Conservation (phyloP, 2,113 vertebrate species). For the western clawed frog (Xenopus tropicalis) region DNA sequence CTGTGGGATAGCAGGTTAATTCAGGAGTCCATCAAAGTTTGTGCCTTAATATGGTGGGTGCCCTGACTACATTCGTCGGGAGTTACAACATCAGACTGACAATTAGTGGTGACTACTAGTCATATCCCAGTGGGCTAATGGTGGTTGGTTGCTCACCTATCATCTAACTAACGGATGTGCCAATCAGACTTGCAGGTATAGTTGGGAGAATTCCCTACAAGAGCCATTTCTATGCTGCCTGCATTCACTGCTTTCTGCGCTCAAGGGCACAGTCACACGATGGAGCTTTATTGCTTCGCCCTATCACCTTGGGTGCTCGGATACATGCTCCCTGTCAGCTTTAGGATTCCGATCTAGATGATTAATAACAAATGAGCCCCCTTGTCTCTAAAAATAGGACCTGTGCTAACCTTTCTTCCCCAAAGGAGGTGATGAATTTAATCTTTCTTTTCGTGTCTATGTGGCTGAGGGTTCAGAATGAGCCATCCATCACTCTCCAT, state of each 20-base stretch:
- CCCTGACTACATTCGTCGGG: no score
- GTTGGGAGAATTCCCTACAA: no score
- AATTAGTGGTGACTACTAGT: no score
- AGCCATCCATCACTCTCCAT: slow-evolving; percentile 5
- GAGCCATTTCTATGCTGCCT: no score
- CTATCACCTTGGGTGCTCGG: slow-evolving; percentile 17
- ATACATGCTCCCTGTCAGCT: neutral
- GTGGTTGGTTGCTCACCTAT: no score
- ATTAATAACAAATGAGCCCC: slow-evolving; percentile 9
- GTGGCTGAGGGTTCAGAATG: neutral
- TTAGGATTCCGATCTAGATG: slow-evolving; percentile 1
- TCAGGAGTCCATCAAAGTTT: no score
- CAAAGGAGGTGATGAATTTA: slow-evolving; percentile 6
- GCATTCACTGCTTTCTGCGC: neutral
- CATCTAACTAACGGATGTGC: no score
- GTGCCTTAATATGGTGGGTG: no score
- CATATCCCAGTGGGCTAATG: no score
- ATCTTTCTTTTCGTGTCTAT: neutral
- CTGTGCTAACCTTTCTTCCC: neutral
- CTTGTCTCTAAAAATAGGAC: slow-evolving; percentile 1
- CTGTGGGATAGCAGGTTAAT: no score
- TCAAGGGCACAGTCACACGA: neutral
- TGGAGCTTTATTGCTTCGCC: neutral
- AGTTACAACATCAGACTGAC: no score
- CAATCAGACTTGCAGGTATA: no score